Base-by-base conservation (phyloP, 2,888 invertebrate genomes). In the Calephelis perditalis region DNA sequence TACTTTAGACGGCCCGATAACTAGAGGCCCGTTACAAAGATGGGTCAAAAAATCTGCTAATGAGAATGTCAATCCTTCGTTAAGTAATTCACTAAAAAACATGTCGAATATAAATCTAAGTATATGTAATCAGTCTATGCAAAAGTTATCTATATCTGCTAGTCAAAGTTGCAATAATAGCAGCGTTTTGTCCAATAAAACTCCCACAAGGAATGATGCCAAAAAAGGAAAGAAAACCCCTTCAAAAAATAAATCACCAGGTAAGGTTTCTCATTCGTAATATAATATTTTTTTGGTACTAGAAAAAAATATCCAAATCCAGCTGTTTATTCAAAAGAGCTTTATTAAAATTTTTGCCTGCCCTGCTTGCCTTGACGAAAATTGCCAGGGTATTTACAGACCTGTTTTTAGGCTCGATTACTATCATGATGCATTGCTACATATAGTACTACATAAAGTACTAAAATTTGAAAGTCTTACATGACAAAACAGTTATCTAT, bases 1-100 rank as follows among this genome's bases (percentile, higher is more conserved):
- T 35, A 93, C 93, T 63, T 93, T 96, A 92, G 96, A 96, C 71
- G 96, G 96, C 0, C 94, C 96, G 45, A 90, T 96, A 71, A 94
- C 94, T 9, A 94, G 94, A 72, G 96, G 96, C 0, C 96, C 96
- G 15, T 83, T 92, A 55, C 95, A 96, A 44, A 91, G 96, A 59
- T 96, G 96, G 95, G 94, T 95, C 70, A 95, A 94, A 72, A 95
- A 94, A 73, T 94, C 93, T 72, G 91, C 92, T 67, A 84, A 92
- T 63, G 95, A 95, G 71, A 88, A 91, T 62, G 85, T 92, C 7
- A 92, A 91, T 68, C 87, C 91, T 4, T 72, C 79, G 1, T 67
- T 84, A 64, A 91, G 85, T 70, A 71, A 83, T 10, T 87, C 86
- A 0, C 78, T 84, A 64, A 88, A 89, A 68, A 91, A 89, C 76